Evolutionary conservation across 2,888 invertebrate species (phyloP), one percentile per base, ranked within the genome.

Genomic region (Habrosyne pyritoides): DNA sequence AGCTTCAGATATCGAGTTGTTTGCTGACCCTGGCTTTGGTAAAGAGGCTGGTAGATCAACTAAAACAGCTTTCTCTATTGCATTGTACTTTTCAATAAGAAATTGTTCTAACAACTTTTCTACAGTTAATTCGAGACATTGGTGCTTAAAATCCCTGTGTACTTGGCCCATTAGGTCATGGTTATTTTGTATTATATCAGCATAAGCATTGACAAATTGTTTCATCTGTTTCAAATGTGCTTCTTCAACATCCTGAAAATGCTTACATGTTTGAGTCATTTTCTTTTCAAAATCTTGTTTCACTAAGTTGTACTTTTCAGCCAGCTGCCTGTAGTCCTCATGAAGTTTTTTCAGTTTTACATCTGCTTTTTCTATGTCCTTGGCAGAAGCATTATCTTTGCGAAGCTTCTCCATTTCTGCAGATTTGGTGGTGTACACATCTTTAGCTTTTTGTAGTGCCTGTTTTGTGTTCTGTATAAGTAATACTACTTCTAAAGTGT

Each of bases 261-360:
- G 96, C 94, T 96, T 96, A 87, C 98, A 98, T 46, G 98, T 97
- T 66, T 95, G 94, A 6, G 96, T 96, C 99, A 99, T 99, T 92
- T 98, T 98, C 76, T 95, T 95, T 89, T 99, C 98, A 93, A 99
- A 99, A 76, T 98, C 98, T 72, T 97, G 97, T 81, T 99, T 96
- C 52, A 98, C 96, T 28, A 94, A 93, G 75, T 96, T 96, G 86
- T 99, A 99, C 87, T 99, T 99, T 60, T 99, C 99, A 65, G 98
- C 95, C 69, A 98, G 94, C 63, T 93, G 93, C 83, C 96, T 96
- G 83, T 99, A 99, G 77, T 99, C 99, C 80, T 99, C 99, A 85
- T 98, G 97, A 21, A 98, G 95, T 91, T 99, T 99, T 81, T 97
- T 97, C 68, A 97, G 93, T 86, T 99, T 99, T 0, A 94, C 93